Percentiles rank a stretch among this genome's conserved stretches.
phyloP scores from a whole-genome alignment of 2,797 vertebrate species.

The Hapalemur alaotrensis region DNA sequence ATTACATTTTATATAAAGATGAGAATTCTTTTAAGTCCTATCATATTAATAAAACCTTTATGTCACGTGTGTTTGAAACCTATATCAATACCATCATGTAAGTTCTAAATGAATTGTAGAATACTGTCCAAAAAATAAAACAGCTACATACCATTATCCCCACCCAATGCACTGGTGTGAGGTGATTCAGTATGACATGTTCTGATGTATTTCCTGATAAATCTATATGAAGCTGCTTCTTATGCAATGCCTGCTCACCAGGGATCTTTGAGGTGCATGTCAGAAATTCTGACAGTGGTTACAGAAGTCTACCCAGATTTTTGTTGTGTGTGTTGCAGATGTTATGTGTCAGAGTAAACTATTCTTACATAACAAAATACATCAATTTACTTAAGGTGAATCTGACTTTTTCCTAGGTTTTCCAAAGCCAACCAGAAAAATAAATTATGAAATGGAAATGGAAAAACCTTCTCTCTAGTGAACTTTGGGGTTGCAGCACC shows the following conservation, averaged over 20 bases:
- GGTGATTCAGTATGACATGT: neutral
- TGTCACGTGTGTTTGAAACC: neutral
- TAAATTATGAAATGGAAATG: neutral
- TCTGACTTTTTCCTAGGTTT: neutral
- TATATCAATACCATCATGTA: neutral
- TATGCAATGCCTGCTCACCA: neutral
- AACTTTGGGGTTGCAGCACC: neutral
- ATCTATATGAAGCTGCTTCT: neutral
- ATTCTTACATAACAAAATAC: neutral
- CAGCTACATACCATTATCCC: neutral
- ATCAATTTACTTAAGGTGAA: neutral
- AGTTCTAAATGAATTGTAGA: neutral
- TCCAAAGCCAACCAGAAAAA: neutral
- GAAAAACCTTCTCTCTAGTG: neutral
- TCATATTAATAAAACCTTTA: neutral
- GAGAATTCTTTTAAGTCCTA: constrained; percentile 12
- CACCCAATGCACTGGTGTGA: neutral
- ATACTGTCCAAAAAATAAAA: neutral
- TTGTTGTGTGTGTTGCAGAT: neutral
- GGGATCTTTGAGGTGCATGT: neutral
- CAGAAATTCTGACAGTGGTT: neutral
- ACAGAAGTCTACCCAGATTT: neutral
- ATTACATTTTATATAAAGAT: neutral
- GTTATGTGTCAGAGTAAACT: neutral
- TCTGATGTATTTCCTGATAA: neutral